Percentiles rank a stretch among this genome's conserved stretches.
Conservation (phyloP, 2,888 invertebrate species). For the Pomacea canaliculata region DNA sequence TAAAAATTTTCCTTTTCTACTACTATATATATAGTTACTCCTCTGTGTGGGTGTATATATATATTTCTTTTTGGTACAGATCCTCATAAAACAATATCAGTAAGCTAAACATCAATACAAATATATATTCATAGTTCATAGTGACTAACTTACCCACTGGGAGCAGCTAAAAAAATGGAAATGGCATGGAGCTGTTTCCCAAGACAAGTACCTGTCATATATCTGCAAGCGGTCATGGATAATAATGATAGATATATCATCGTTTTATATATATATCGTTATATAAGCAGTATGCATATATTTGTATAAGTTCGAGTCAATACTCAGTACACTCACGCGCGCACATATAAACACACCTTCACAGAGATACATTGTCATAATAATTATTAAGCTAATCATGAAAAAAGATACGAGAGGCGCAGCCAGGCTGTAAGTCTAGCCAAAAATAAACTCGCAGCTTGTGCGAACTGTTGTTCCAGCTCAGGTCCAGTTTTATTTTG, state of each 20-base stretch:
- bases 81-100: too few species aligned
- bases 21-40: too few species aligned
- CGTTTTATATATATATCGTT: too few species aligned
- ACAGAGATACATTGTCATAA: too few species aligned
- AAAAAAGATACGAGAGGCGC: conserved; percentile 67
- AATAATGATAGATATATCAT: background rate
- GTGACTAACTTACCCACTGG: conserved; percentile 65
- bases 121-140: background rate
- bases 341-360: too few species aligned
- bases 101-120: background rate
- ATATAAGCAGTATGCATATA: too few species aligned
- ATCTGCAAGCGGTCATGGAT: conserved; percentile 45
- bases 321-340: too few species aligned
- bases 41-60: too few species aligned
- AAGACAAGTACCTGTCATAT: conserved; percentile 69
- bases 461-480: conserved; percentile 69
- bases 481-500: conserved; percentile 69
- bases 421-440: conserved; percentile 69
- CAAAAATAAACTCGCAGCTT: conserved; percentile 69
- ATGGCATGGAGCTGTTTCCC: conserved; percentile 67
- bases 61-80: too few species aligned
- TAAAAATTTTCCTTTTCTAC: too few species aligned
- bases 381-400: too few species aligned
- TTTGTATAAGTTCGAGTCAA: too few species aligned
- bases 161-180: conserved; percentile 67